Conservation (phyloP, 2,113 vertebrate species). For the Hippocampus barbouri region DNA sequence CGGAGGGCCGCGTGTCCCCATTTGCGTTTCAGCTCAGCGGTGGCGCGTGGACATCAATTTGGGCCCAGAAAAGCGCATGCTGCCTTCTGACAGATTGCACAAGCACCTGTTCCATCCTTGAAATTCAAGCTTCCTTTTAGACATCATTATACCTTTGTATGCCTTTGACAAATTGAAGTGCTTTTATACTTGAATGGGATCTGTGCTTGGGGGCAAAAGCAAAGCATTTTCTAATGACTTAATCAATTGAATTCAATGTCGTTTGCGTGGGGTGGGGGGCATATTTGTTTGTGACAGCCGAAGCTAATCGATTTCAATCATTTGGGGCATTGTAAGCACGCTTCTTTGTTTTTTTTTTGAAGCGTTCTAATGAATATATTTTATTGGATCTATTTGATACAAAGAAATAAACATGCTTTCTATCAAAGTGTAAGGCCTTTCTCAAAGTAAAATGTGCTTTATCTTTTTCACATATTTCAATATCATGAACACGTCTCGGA, state of each 20-base stretch:
- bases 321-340: too few relatives aligned
- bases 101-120: background rate
- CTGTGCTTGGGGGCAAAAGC: background rate
- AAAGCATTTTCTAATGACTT: background rate
- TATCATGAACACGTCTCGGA: background rate
- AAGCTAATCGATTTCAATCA: too few relatives aligned
- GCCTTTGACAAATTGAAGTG: background rate
- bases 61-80: background rate
- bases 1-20: background rate
- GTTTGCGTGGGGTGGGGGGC: background rate
- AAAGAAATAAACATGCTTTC: too few relatives aligned
- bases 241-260: background rate
- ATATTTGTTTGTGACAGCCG: background rate
- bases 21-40: background rate
- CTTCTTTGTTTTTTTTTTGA: too few relatives aligned
- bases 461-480: background rate
- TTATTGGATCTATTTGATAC: background rate
- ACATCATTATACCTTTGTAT: background rate
- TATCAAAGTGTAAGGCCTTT: too few relatives aligned
- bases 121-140: conserved; percentile 1
- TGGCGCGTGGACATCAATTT: background rate
- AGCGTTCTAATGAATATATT: background rate
- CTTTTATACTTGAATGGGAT: background rate
- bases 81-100: background rate
- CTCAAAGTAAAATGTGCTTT: too few relatives aligned